Conservation (phyloP, 2,888 invertebrate species). For the Vesta saturnalis region DNA sequence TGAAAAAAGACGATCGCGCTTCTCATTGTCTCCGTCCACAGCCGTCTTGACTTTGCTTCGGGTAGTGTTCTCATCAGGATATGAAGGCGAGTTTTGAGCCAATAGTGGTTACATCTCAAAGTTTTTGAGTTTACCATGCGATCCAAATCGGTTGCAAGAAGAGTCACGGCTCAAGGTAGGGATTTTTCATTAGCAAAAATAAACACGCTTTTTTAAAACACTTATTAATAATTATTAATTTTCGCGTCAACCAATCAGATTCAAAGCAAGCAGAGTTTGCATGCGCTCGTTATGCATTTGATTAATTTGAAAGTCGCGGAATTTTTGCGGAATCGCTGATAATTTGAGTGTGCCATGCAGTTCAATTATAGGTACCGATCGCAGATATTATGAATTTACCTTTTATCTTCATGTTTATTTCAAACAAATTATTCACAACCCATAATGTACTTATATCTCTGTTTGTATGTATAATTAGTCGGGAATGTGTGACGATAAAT, state of each 20-base stretch:
- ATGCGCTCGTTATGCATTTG: constrained; percentile 14
- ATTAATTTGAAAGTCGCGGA: constrained; percentile 14
- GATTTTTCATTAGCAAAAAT: no score
- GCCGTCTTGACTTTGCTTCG: constrained; percentile 50
- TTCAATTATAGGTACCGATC: background rate
- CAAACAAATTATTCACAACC: background rate
- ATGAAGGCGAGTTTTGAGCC: constrained; percentile 47
- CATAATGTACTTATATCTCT: background rate
- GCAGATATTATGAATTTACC: background rate
- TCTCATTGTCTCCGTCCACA: constrained; percentile 57
- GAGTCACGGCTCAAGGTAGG: constrained; percentile 76
- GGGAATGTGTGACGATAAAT: constrained; percentile 6
- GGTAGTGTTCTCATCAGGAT: constrained; percentile 50
- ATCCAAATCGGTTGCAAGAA: constrained; percentile 77
- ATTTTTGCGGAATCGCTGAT: background rate
- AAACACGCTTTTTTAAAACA: background rate
- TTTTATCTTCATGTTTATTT: background rate
- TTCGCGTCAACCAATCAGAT: background rate
- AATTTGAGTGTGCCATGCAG: constrained; percentile 1
- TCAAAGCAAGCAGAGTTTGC: background rate
- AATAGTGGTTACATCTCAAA: constrained; percentile 40
- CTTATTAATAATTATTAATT: background rate
- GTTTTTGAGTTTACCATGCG: constrained; percentile 67
- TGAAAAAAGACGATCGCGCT: constrained; percentile 59
- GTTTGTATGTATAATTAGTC: background rate